Evolutionary conservation across 2,888 invertebrate genomes (phyloP), one percentile per base, ranked within the genome.

Genomic region (Mimumesa dahlbomi): DNA sequence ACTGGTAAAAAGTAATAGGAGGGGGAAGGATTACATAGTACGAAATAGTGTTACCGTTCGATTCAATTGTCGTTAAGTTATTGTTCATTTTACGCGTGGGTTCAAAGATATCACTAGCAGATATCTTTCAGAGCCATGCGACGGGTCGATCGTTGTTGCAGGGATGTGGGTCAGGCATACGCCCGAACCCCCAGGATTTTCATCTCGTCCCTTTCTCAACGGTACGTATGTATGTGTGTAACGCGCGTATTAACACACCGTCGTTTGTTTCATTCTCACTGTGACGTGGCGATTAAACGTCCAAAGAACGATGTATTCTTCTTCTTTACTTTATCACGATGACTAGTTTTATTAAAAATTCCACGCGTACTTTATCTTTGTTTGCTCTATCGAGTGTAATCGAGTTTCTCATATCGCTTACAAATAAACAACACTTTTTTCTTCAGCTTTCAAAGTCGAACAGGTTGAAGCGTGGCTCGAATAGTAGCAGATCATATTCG

Each of bases 131-230:
- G 56, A 79, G 73, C 66, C 71, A 70, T 61, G 68, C 78, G 56
- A 73, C 69, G 68, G 75, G 71, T 76, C 83, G 81, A 84, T 84
- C 84, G 84, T 82, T 81, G 81, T 74, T n/a, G 66, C 74, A 73
- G 79, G 75, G 81, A 84, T 84, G 81, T 85, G 83, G 84, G 85
- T 85, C 85, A 84, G 83, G 78, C 79, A 82, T 77, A 83, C 82
- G 83, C 81, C 82, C 84, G 81, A 73, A 76, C 81, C 79, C 77
- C 75, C 76, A 78, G 81, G 77, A 84, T 74, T 80, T 79, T 62
- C 64, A 79, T 65, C 81, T 61, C 73, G 50, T 40, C 56, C 62
- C 70, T 65, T 74, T 46, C 72, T 42, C 62, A 16, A n/a, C 42
- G 29, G 25, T 42, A 57, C 52, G 9, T 34, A 43, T n/a, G 49